phyloP scores from a whole-genome alignment of 2,888 invertebrate genomes.

The Drosophila mimica region DNA sequence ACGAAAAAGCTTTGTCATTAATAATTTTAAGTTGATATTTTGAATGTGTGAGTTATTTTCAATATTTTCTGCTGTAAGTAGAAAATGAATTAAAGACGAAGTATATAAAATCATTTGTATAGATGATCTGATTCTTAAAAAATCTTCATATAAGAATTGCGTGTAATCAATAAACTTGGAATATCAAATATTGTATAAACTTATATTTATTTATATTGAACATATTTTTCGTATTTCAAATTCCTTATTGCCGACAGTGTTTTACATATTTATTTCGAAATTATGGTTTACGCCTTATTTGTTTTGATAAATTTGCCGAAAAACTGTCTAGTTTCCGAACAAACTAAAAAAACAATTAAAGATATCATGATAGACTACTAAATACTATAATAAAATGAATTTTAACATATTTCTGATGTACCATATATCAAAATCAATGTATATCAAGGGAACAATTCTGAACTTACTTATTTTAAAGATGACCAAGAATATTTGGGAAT shows the following conservation, averaged over 20 bases:
- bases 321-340: neutral
- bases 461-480: neutral
- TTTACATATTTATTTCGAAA: neutral
- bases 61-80: neutral
- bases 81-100: neutral
- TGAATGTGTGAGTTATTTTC: neutral
- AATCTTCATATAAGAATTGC: neutral
- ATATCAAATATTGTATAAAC: neutral
- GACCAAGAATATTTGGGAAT: neutral
- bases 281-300: conserved; percentile 1
- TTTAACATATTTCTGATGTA: neutral
- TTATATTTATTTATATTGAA: neutral
- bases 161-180: neutral
- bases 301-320: conserved; percentile 1
- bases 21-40: neutral
- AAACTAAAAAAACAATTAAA: neutral
- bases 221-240: conserved; percentile 1
- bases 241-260: neutral
- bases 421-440: neutral
- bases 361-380: neutral
- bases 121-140: neutral
- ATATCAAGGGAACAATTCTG: neutral
- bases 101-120: neutral
- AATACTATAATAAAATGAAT: neutral
- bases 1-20: neutral